phyloP scores from a whole-genome alignment of 2,888 invertebrate genomes.

The Zaprionus lineosus region DNA sequence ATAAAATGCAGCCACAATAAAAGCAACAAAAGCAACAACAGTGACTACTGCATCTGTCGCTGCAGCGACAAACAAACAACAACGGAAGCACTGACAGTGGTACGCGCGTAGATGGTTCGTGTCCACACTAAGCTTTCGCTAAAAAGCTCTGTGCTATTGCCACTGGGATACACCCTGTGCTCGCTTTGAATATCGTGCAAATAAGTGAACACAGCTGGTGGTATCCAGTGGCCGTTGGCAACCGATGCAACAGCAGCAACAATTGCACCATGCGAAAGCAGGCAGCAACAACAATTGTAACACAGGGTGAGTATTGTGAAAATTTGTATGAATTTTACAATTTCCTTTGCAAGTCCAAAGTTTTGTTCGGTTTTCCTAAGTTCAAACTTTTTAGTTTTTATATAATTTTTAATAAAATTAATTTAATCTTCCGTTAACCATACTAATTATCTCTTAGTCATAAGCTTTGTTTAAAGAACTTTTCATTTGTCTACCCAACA shows the following conservation, averaged over 20 bases:
- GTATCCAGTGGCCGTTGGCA: constrained; percentile 93
- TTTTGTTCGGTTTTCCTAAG: constrained; percentile 18
- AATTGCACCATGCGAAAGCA: constrained; percentile 30
- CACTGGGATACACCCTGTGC: constrained; percentile 99
- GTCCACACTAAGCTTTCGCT: constrained; percentile 56
- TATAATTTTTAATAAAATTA: constrained; percentile 36
- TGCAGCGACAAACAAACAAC: background rate
- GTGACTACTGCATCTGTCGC: background rate
- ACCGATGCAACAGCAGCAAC: constrained; percentile 50
- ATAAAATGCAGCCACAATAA: no score
- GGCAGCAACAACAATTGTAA: constrained; percentile 10
- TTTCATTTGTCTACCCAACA: constrained; percentile 48
- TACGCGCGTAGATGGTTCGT: no score
- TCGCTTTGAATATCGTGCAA: constrained; percentile 88
- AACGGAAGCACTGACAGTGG: background rate
- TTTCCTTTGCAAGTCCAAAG: constrained; percentile 61
- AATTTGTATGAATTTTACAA: constrained; percentile 13
- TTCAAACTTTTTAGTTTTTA: constrained; percentile 18
- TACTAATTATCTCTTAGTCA: constrained; percentile 58
- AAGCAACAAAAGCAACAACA: background rate
- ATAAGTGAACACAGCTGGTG: constrained; percentile 99
- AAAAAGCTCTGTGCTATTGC: constrained; percentile 84
- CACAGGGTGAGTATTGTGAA: constrained; percentile 47
- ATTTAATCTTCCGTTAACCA: constrained; percentile 53
- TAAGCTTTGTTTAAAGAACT: constrained; percentile 65